phyloP scores from a whole-genome alignment of 2,797 vertebrate species.

The Acipenser ruthenus region DNA sequence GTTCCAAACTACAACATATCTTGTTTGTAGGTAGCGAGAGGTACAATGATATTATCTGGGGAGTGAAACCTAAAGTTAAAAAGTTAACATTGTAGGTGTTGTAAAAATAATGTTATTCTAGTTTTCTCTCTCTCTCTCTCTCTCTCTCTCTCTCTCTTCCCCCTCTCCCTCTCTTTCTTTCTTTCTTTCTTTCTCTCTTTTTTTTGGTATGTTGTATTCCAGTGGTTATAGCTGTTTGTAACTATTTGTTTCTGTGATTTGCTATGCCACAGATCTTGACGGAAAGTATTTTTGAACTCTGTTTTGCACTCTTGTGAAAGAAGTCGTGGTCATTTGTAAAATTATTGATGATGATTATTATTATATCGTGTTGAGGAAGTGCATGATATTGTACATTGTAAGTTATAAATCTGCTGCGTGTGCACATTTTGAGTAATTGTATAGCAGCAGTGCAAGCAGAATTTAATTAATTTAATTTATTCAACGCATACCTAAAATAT shows the following conservation, averaged over 20 bases:
- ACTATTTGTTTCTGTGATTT: conserved; percentile 33
- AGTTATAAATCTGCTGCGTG: conserved; percentile 46
- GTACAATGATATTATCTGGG: conserved; percentile 25
- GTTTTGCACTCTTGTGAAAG: conserved; percentile 53
- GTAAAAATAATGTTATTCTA: conserved; percentile 51
- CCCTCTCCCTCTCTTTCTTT: conserved; percentile 50
- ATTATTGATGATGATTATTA: conserved; percentile 17
- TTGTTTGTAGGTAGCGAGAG: conserved; percentile 26
- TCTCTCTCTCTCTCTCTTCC: conserved; percentile 46
- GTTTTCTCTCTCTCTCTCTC: conserved; percentile 45
- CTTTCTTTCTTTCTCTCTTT: conserved; percentile 45
- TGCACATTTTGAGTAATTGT: conserved; percentile 15
- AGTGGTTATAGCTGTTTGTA: conserved; percentile 40
- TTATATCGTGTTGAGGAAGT: conserved; percentile 32
- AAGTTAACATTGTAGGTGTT: conserved; percentile 47
- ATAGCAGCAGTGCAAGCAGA: conserved; percentile 9
- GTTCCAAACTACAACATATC: conserved; percentile 34
- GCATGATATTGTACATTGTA: conserved; percentile 44
- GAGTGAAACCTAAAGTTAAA: conserved; percentile 36
- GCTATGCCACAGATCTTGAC: conserved; percentile 27
- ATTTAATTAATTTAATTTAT: conserved; percentile 12
- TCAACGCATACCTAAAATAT: conserved; percentile 14
- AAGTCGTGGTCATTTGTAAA: conserved; percentile 30
- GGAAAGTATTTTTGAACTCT: conserved; percentile 40
- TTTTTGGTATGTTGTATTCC: conserved; percentile 62